Evolutionary conservation across 2,888 invertebrate species (phyloP), one percentile per base, ranked within the genome.

Genomic region (Hypolimnas misippus): DNA sequence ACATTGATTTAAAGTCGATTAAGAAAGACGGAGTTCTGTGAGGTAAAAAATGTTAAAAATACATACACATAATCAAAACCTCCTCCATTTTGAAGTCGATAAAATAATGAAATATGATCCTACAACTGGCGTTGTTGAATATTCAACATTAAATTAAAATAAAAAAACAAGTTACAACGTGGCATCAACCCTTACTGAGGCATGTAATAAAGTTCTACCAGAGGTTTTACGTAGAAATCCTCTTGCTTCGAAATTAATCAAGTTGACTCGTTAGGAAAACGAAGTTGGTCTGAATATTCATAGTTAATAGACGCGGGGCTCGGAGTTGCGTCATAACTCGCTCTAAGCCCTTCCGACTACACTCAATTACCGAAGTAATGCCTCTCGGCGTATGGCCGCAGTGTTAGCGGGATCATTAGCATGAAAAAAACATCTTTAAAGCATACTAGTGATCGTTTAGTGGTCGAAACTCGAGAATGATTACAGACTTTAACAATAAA

Each of bases 291-390:
- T 42, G 51, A 63, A 67, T 58, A 42, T 64, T 64, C 61, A 61
- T 66, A 55, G 61, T 61, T 61, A 57, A 66, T 57, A 59, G 63
- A 54, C 35, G 53, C 21, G 50, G 60, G 46, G 44, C 19, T 50
- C 60, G 52, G 51, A 49, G 55, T 56, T 35, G 50, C 66, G 56
- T 62, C 59, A 57, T 66, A 63, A 61, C 67, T 61, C 61, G 65
- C 57, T 51, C 52, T 44, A 53, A 63, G 59, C 54, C 63, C 57
- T 64, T 64, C 59, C 66, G 64, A 64, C 62, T 64, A 64, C 62
- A 64, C 62, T 64, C 66, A 60, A 68, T 68, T 68, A 62, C 54
- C 58, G 40, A 54, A 52, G 62, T 53, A 44, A 56, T 21, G 50
- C 31, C 35, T 42, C 19, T 10, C 0, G 35, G 59, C 1, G 17